A percentile compares a stretch with the other conserved stretches of the same genome.
Conservation (phyloP, 2,888 invertebrate species). For the Sialis lutaria region DNA sequence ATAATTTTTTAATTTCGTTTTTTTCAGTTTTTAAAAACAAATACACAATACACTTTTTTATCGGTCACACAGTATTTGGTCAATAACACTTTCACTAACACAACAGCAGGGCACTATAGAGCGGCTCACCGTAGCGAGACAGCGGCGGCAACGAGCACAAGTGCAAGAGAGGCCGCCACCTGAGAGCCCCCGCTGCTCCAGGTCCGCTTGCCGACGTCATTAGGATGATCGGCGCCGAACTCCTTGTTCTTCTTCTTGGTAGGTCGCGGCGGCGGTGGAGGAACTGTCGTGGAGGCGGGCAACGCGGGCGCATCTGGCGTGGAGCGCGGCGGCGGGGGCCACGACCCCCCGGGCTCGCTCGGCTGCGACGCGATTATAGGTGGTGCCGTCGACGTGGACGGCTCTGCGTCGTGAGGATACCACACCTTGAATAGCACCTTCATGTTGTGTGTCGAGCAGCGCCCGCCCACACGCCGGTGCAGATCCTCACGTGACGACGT, state of each 20-base stretch:
- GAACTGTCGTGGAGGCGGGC: conserved; percentile 19
- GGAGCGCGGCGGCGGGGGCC: conserved; percentile 19
- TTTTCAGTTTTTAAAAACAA: too few species aligned
- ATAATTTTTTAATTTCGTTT: too few species aligned
- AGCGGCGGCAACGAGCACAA: conserved; percentile 14
- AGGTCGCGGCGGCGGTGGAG: conserved; percentile 30
- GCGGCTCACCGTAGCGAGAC: conserved; percentile 21
- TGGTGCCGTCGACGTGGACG: conserved; percentile 18
- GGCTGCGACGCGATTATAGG: conserved; percentile 18
- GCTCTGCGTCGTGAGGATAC: conserved; percentile 46
- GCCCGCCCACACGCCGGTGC: conserved; percentile 80
- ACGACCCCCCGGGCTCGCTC: conserved; percentile 17
- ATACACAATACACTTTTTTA: too few species aligned
- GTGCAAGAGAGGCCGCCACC: not conserved
- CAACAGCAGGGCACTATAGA: not conserved
- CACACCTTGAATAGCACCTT: conserved; percentile 90
- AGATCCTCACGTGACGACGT: conserved; percentile 85
- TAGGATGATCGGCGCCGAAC: conserved; percentile 60
- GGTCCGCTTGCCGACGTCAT: conserved; percentile 86
- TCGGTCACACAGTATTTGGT: too few species aligned
- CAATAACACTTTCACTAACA: not conserved
- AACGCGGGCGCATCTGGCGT: conserved; percentile 23
- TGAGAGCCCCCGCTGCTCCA: conserved; percentile 40
- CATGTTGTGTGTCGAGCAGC: conserved; percentile 87
- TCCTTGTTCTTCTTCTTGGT: conserved; percentile 26